Evolutionary conservation across 2,888 invertebrate species (phyloP).

Genomic region (Eudemis profundana): DNA sequence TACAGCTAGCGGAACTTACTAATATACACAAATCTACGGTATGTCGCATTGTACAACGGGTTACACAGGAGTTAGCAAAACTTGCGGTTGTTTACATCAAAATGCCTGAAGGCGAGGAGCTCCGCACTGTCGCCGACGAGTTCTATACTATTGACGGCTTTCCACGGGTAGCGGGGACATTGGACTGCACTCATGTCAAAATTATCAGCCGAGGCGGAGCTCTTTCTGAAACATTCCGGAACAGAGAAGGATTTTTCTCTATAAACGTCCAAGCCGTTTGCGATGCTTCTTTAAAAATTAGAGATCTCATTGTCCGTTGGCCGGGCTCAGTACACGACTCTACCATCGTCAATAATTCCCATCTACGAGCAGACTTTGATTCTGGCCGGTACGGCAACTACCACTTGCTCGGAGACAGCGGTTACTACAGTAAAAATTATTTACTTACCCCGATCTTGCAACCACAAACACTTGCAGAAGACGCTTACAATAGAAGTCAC

Average conservation of each 20-base stretch:
- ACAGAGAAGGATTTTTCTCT: constrained; percentile 21
- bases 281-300: constrained; percentile 14
- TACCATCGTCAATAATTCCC: constrained; percentile 1
- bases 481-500: constrained; percentile 3
- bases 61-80: background rate
- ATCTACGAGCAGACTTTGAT: constrained; percentile 1
- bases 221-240: background rate
- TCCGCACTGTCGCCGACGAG: background rate
- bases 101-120: constrained; percentile 11
- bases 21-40: constrained; percentile 3
- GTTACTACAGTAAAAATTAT: background rate
- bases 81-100: background rate
- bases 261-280: constrained; percentile 17
- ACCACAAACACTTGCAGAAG: constrained; percentile 1
- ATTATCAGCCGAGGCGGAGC: background rate
- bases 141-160: background rate
- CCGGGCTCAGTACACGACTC: constrained; percentile 1
- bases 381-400: background rate
- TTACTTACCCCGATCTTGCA: background rate
- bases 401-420: background rate
- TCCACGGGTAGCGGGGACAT: background rate
- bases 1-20: background rate
- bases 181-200: constrained; percentile 3
- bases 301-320: constrained; percentile 7
- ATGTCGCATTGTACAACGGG: background rate